Conservation (phyloP, 2,797 vertebrate species). For the Xenopus petersii region DNA sequence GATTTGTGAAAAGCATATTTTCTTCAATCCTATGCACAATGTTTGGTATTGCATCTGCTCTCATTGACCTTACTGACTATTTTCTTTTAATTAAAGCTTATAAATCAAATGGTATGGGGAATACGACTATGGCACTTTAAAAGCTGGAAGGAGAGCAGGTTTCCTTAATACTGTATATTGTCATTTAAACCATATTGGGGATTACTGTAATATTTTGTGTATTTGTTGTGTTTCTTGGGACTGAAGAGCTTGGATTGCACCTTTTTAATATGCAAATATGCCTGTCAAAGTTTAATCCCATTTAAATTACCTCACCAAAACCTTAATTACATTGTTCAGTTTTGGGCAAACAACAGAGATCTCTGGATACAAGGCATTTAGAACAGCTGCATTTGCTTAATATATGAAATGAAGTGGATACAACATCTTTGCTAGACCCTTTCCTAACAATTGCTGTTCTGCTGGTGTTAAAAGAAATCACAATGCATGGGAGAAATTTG, state of each 20-base stretch:
- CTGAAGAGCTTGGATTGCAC: conserved; percentile 14
- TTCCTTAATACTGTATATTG: too few species aligned
- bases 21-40: too few species aligned
- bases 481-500: too few species aligned
- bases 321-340: conserved; percentile 49
- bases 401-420: not conserved
- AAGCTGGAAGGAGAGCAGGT: too few species aligned
- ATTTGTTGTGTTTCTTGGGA: conserved; percentile 21
- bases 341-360: conserved; percentile 45
- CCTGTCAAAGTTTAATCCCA: conserved; percentile 48
- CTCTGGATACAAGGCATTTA: conserved; percentile 40
- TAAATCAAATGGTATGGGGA: too few species aligned
- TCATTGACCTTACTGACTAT: too few species aligned
- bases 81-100: too few species aligned
- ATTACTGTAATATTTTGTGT: not conserved
- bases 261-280: conserved; percentile 44
- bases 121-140: too few species aligned
- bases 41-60: too few species aligned
- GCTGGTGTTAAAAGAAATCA: conserved; percentile 47
- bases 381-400: conserved; percentile 35
- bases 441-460: conserved; percentile 28
- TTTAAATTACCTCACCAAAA: conserved; percentile 47
- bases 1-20: too few species aligned
- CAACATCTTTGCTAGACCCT: conserved; percentile 15
- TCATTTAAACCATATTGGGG: too few species aligned